Evolutionary conservation across 2,888 invertebrate species (phyloP).

Genomic region (Imbricaverruca yamaguchii): DNA sequence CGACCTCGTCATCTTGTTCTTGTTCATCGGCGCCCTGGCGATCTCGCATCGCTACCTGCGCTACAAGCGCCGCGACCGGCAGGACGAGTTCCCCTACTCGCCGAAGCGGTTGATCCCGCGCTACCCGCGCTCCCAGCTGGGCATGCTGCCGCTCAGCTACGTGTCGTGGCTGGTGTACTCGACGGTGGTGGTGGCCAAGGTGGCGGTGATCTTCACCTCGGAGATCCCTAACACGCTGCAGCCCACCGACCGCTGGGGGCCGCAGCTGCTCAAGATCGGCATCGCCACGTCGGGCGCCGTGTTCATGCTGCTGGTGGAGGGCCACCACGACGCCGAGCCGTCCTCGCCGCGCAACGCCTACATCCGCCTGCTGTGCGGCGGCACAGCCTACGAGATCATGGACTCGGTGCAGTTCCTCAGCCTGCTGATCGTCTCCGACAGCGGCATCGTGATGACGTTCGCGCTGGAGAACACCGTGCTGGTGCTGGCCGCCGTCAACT

Average conservation of each 20-base stretch:
- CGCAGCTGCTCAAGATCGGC: conserved; percentile 45
- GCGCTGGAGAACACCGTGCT: conserved; percentile 45
- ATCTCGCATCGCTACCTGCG: conserved; percentile 40
- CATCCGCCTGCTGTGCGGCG: conserved; percentile 46
- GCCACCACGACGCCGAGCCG: conserved; percentile 48
- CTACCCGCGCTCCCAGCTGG: conserved; percentile 33
- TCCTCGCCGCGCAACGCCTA: conserved; percentile 45
- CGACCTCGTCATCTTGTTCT: conserved; percentile 42
- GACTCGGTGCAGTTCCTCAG: conserved; percentile 51
- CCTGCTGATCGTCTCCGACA: conserved; percentile 42
- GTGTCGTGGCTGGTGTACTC: conserved; percentile 50
- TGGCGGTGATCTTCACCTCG: conserved; percentile 46
- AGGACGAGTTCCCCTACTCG: conserved; percentile 8
- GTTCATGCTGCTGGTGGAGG: conserved; percentile 49
- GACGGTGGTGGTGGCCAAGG: conserved; percentile 45
- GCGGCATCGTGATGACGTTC: conserved; percentile 34
- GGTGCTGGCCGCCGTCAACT: conserved; percentile 47
- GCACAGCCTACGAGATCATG: conserved; percentile 50
- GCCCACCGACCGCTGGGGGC: conserved; percentile 44
- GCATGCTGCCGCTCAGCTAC: conserved; percentile 43
- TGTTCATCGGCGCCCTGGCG: conserved; percentile 42
- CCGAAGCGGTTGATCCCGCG: conserved; percentile 15
- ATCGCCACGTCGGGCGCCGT: conserved; percentile 36
- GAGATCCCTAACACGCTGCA: conserved; percentile 40
- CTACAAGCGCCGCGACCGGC: not conserved